A percentile compares a stretch with the other conserved stretches of the same genome.
Evolutionary conservation across 2,113 vertebrate species (phyloP).

Genomic region (Vireo altiloquus): DNA sequence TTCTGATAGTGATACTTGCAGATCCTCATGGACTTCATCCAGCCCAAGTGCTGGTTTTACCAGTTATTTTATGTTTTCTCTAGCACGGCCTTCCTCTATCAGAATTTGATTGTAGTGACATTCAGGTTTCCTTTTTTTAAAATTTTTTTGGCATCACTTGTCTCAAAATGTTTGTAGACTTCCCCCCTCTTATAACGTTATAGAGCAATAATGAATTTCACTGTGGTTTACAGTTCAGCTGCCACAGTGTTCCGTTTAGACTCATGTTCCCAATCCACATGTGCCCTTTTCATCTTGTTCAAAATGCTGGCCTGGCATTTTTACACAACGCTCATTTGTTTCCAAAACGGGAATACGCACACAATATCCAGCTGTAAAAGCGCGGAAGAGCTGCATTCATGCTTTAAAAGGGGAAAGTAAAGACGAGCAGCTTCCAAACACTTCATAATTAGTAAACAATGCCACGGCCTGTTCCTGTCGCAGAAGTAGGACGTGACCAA

Average conservation of each 20-base stretch:
- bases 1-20: neutral
- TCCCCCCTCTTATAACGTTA: neutral
- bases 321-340: neutral
- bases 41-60: neutral
- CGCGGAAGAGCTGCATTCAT: neutral
- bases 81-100: neutral
- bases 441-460: conserved; percentile 17
- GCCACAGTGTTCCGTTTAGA: neutral
- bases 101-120: neutral
- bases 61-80: neutral
- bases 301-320: neutral
- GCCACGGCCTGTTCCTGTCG: neutral
- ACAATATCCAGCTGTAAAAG: neutral
- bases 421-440: neutral
- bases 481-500: neutral
- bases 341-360: neutral
- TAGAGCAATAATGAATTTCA: neutral
- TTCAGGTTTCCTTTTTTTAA: neutral
- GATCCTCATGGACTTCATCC: neutral
- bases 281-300: neutral
- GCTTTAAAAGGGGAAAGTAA: neutral
- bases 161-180: neutral
- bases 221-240: neutral
- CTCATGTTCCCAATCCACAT: rapidly evolving
- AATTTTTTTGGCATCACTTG: neutral